A percentile compares a stretch with the other conserved stretches of the same genome.
These are phyloP conservation scores for Lasioglossum oenotherae DNA, from an alignment of 2,888 invertebrate species.

Conservation along the genomic window DNA sequence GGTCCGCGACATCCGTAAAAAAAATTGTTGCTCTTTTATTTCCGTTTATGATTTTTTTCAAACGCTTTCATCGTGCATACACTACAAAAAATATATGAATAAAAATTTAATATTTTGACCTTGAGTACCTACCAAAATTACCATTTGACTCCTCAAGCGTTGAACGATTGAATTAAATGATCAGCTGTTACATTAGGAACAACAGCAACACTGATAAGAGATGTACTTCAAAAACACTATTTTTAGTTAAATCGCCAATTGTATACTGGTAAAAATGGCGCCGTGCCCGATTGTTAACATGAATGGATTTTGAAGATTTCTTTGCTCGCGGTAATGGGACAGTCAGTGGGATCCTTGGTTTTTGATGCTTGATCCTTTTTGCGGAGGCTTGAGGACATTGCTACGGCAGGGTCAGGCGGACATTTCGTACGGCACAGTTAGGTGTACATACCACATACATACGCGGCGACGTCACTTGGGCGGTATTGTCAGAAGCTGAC, in stretches of 20 bases:
- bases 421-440: conserved; percentile 76
- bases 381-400: conserved; percentile 71
- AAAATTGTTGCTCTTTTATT: not conserved
- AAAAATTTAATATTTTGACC: not conserved
- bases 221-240: no score
- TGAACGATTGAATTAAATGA: no score
- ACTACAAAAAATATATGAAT: not conserved
- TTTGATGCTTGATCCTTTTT: conserved; percentile 23
- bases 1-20: not conserved
- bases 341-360: not conserved
- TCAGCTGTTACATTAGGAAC: no score
- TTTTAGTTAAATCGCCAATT: not conserved
- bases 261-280: no score
- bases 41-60: not conserved
- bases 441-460: conserved; percentile 65
- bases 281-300: not conserved
- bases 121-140: not conserved
- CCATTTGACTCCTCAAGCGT: not conserved
- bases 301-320: not conserved
- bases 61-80: not conserved
- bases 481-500: conserved; percentile 81
- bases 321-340: not conserved
- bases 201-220: no score
- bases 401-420: conserved; percentile 76
- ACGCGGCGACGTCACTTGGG: conserved; percentile 78